Conservation (phyloP, 2,888 invertebrate species). For the Enchytraeus crypticus region DNA sequence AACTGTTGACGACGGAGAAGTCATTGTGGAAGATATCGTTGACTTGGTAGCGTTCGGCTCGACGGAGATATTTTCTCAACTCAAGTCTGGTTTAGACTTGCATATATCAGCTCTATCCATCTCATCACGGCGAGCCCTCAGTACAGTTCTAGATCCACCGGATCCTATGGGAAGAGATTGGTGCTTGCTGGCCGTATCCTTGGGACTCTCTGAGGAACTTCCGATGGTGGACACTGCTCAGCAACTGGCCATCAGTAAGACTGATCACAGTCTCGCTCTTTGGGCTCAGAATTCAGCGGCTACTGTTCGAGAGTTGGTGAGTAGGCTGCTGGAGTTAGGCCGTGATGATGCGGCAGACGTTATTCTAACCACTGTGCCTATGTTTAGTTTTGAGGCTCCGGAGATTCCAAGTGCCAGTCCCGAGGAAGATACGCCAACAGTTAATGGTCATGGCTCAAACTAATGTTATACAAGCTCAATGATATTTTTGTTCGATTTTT, state of each 20-base stretch:
- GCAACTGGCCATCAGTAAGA: constrained; percentile 41
- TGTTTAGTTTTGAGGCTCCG: not conserved
- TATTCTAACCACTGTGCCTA: constrained; percentile 55
- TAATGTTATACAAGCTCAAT: too few species aligned
- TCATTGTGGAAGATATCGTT: constrained; percentile 51
- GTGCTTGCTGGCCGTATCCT: constrained; percentile 53
- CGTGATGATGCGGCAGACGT: constrained; percentile 57
- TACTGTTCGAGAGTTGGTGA: constrained; percentile 54
- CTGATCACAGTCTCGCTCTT: constrained; percentile 51
- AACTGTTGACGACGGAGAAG: not conserved
- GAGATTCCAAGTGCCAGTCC: too few species aligned
- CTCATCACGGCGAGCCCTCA: constrained; percentile 53
- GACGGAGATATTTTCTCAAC: constrained; percentile 49
- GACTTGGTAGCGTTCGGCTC: constrained; percentile 53
- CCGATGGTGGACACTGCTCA: constrained; percentile 51
- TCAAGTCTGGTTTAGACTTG: constrained; percentile 55
- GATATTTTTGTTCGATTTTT: too few species aligned
- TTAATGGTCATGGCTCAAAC: too few species aligned
- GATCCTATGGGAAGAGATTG: constrained; percentile 55
- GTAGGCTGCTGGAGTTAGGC: constrained; percentile 56
- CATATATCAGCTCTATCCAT: constrained; percentile 57
- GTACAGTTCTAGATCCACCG: constrained; percentile 51
- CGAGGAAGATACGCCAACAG: too few species aligned
- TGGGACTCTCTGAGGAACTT: constrained; percentile 54
- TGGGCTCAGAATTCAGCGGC: constrained; percentile 50